These are phyloP conservation scores for Ooceraea biroi DNA, from an alignment of 1,140 invertebrate genomes.

Conservation along the genomic window DNA sequence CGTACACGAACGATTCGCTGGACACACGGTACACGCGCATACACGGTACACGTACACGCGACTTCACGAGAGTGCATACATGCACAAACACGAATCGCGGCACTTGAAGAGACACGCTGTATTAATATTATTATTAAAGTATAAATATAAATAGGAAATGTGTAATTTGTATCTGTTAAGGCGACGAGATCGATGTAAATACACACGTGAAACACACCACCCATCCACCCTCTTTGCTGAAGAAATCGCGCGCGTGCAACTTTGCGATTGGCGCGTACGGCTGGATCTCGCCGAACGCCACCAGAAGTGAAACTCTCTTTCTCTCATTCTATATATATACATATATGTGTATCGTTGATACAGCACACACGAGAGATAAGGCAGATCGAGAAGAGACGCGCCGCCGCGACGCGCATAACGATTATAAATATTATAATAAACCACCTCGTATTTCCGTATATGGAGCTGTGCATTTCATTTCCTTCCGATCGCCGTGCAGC, in stretches of 20 bases:
- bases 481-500: conserved; percentile 48
- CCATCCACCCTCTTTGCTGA: conserved; percentile 63
- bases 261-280: conserved; percentile 45
- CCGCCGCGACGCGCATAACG: conserved; percentile 82
- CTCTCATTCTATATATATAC: conserved; percentile 25
- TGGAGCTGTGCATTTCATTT: conserved; percentile 69
- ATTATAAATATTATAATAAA: conserved; percentile 86
- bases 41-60: conserved; percentile 56
- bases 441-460: conserved; percentile 86
- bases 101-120: conserved; percentile 69
- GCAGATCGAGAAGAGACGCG: conserved; percentile 70
- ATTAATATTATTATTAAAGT: conserved; percentile 81
- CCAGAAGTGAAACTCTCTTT: conserved; percentile 1
- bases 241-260: conserved; percentile 64
- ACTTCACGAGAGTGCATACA: conserved; percentile 50
- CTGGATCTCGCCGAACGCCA: conserved; percentile 43
- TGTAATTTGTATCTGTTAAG: conserved; percentile 82
- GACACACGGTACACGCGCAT: conserved; percentile 27
- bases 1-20: conserved; percentile 67
- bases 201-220: conserved; percentile 64
- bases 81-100: conserved; percentile 59
- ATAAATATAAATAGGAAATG: conserved; percentile 82
- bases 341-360: conserved; percentile 50
- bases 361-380: conserved; percentile 43
- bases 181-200: conserved; percentile 83